Conservation (phyloP, 2,113 vertebrate genomes). For the Chaetorhynchus papuensis region DNA sequence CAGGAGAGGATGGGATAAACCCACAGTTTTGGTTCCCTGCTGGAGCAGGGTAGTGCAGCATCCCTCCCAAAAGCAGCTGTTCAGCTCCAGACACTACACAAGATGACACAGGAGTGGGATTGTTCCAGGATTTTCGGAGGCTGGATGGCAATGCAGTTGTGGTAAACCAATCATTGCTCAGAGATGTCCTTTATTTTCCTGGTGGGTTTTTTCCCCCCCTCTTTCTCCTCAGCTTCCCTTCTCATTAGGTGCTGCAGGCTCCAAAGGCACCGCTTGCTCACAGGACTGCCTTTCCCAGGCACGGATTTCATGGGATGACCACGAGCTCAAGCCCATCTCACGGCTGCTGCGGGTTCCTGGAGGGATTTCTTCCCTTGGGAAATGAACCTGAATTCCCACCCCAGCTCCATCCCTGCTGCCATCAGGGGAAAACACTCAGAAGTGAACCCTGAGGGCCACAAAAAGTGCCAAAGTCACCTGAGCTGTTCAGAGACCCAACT, state of each 20-base stretch:
- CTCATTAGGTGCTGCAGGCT: background rate
- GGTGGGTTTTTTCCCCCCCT: rapidly evolving
- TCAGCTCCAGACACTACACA: background rate
- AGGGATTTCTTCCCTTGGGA: background rate
- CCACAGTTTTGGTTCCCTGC: background rate
- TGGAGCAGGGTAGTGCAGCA: background rate
- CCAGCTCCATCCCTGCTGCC: too few relatives aligned
- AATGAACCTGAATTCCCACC: background rate
- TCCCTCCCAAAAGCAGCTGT: background rate
- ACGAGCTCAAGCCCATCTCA: background rate
- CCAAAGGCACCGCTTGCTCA: background rate
- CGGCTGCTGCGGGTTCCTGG: background rate
- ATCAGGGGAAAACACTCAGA: background rate
- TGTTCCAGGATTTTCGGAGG: background rate
- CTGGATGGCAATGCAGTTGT: background rate
- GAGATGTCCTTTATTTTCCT: background rate
- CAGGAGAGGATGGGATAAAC: background rate
- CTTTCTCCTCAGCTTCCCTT: background rate
- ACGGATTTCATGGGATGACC: background rate
- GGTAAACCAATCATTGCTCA: background rate
- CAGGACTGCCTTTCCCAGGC: background rate
- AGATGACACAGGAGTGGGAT: background rate
- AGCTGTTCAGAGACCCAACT: background rate
- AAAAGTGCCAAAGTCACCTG: background rate
- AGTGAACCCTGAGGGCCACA: background rate